These are phyloP conservation scores for Pheucticus melanocephalus DNA, from an alignment of 2,113 vertebrate genomes.

Conservation along the genomic window DNA sequence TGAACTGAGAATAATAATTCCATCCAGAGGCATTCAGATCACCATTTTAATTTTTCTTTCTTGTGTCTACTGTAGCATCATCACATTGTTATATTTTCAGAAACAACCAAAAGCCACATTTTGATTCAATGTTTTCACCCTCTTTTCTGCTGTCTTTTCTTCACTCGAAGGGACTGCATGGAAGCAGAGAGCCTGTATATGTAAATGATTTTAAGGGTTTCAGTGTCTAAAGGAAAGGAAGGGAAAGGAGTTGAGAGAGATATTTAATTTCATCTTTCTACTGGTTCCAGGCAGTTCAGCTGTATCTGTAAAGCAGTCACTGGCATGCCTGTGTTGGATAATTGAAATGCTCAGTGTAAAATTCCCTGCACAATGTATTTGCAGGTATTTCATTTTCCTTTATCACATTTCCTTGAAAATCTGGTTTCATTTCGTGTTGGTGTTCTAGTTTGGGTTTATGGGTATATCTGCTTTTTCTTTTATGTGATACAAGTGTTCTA, in stretches of 20 bases:
- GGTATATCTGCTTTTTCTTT: conserved; percentile 2
- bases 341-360: not conserved
- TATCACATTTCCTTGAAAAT: conserved; percentile 11
- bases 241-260: not conserved
- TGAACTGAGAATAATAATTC: not conserved
- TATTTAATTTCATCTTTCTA: not conserved
- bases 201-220: not conserved
- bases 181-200: not conserved
- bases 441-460: not conserved
- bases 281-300: not conserved
- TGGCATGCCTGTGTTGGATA: not conserved
- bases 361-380: not conserved
- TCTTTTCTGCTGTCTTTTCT: not conserved
- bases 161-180: not conserved
- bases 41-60: not conserved
- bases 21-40: not conserved
- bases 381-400: not conserved
- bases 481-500: not conserved
- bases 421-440: not conserved
- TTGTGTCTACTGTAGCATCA: not conserved
- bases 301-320: not conserved
- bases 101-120: not conserved
- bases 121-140: not conserved
- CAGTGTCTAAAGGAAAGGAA: not conserved
- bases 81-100: not conserved